Percentiles rank a stretch among this genome's conserved stretches.
Conservation (phyloP, 1,140 invertebrate species). For the Atta colombica region DNA sequence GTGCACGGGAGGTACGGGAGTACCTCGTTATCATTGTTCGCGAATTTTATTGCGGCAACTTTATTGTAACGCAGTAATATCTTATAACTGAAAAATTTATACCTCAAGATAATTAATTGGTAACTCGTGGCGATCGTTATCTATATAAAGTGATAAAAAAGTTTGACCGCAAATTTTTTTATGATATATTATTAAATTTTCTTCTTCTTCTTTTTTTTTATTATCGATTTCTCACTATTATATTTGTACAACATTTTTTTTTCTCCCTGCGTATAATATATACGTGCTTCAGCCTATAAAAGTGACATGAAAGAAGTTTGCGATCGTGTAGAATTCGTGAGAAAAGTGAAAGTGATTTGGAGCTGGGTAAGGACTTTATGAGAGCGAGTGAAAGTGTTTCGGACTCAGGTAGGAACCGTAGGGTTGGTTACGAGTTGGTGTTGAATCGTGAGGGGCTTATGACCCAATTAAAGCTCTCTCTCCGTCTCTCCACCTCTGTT, state of each 20-base stretch:
- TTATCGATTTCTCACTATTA: neutral
- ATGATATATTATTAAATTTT: neutral
- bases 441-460: slow-evolving; percentile 46
- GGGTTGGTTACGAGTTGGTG: neutral
- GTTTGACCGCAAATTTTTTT: no score
- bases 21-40: slow-evolving; percentile 29
- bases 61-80: neutral
- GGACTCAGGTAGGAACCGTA: slow-evolving; percentile 35
- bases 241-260: neutral
- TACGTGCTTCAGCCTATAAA: neutral
- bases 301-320: neutral
- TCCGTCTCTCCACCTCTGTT: neutral
- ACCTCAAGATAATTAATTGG: neutral
- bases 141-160: neutral
- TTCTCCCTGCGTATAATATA: neutral
- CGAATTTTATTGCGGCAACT: slow-evolving; percentile 34
- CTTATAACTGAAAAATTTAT: slow-evolving; percentile 5
- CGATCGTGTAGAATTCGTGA: neutral
- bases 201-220: neutral
- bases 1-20: neutral
- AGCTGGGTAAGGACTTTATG: neutral
- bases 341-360: slow-evolving; percentile 40
- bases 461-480: slow-evolving; percentile 43
- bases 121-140: neutral
- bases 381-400: slow-evolving; percentile 53